phyloP scores from a whole-genome alignment of 2,797 vertebrate genomes.

The Melanotaenia nigrans region DNA sequence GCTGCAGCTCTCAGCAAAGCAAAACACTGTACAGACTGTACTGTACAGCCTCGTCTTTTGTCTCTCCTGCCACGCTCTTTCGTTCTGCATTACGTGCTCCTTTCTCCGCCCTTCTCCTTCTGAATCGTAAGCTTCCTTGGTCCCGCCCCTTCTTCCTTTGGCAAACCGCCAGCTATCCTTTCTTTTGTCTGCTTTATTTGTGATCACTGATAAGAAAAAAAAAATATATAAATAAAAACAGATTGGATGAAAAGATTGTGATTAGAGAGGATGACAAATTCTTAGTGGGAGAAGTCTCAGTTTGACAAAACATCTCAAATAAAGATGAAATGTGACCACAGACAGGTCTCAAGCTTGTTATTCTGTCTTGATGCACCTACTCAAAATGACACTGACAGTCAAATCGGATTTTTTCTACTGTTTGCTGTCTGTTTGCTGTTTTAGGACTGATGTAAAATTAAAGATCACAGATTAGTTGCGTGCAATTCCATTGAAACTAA shows the following conservation, averaged over 20 bases:
- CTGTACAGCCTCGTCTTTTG: slow-evolving; percentile 52
- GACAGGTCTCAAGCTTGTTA: background rate
- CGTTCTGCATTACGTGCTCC: slow-evolving; percentile 33
- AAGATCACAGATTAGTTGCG: background rate
- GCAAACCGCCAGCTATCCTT: slow-evolving; percentile 44
- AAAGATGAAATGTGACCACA: background rate
- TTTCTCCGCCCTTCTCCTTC: slow-evolving; percentile 24
- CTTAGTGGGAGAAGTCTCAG: background rate
- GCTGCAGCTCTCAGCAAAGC: slow-evolving; percentile 38
- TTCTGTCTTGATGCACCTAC: background rate
- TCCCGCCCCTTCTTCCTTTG: slow-evolving; percentile 26
- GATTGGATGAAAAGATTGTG: slow-evolving; percentile 25
- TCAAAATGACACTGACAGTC: background rate
- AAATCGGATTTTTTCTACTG: background rate
- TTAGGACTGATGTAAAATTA: background rate
- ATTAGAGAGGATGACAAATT: slow-evolving; percentile 9
- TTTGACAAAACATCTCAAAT: slow-evolving; percentile 20
- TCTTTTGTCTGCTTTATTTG: slow-evolving; percentile 69
- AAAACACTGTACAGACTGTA: slow-evolving; percentile 48
- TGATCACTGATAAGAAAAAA: slow-evolving; percentile 53
- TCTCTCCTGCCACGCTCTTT: slow-evolving; percentile 55
- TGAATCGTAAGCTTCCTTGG: background rate
- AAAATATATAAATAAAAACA: slow-evolving; percentile 39
- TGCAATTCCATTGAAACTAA: background rate
- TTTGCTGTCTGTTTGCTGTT: background rate